Base-by-base conservation (phyloP, 1,140 invertebrate species). In the Anastrepha obliqua region DNA sequence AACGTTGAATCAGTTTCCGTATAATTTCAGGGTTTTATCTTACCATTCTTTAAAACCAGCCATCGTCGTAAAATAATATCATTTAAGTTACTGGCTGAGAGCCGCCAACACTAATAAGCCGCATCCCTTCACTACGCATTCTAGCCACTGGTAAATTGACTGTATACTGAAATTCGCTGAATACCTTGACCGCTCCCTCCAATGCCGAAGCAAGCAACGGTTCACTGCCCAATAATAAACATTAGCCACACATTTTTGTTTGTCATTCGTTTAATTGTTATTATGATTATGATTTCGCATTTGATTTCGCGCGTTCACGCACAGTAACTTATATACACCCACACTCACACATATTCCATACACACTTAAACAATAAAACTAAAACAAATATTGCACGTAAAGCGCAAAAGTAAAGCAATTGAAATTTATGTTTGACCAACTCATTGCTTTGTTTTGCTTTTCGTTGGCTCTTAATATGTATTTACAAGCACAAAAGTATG, bases 201-300 rank as follows among this genome's bases (percentile, higher is more conserved):
- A 67, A 0, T 67, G 64, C 0, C 20, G 7, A 20, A n/a, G 11
- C 20, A 7, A 59, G 58, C 15, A 85, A 29, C 81, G 81, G 47
- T 85, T 29, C 51, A 20, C 58, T 85, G 51, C 11, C 58, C 51
- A 42, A 55, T 85, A 85, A 85, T 85, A 85, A 85, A 85, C 81
- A 85, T 85, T 85, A 85, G 81, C 17, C 51, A 29, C 51, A 85
- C 51, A 85, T 85, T 85, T 74, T 59, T 60, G 81, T 85, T 85
- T 85, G 81, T 85, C 81, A 85, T 59, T 85, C 58, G 58, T 85
- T 85, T 85, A 85, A 85, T 85, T 85, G 81, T 85, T 85, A 85
- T 85, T 85, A 85, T 85, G 81, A 20, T 85, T 85, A 85, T 85
- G 58, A 85, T 42, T 85, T 58, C 42, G 67, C 67, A 17, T 74